These are phyloP conservation scores for Periophthalmodon schlosseri DNA, from an alignment of 2,113 vertebrate species.

Conservation along the genomic window DNA sequence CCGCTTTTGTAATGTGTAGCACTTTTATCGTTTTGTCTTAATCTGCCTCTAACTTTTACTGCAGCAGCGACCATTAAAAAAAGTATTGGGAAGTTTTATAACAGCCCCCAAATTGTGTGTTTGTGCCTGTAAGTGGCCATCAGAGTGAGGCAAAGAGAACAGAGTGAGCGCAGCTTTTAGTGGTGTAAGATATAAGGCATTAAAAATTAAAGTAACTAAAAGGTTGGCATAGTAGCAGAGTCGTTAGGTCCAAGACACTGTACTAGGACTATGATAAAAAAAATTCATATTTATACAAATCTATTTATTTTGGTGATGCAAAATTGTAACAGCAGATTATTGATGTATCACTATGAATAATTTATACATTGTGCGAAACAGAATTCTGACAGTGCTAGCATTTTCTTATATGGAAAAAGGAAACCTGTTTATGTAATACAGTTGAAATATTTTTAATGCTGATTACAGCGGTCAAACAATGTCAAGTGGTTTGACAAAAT, in stretches of 20 bases:
- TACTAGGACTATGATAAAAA: no score
- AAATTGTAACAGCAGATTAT: no score
- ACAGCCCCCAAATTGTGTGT: neutral
- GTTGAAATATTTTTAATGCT: no score
- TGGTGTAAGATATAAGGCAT: neutral
- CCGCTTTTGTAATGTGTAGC: conserved; percentile 28
- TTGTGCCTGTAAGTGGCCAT: conserved; percentile 9
- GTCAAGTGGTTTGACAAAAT: no score
- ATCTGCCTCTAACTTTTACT: conserved; percentile 25
- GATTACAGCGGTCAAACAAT: no score
- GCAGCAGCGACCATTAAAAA: conserved; percentile 7
- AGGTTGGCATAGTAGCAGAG: neutral
- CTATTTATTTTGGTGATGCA: no score
- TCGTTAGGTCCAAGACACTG: neutral
- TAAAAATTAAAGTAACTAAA: neutral
- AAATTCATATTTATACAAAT: no score
- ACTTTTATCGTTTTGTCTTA: conserved; percentile 46
- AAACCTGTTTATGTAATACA: no score
- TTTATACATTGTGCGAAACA: no score
- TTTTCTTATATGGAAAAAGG: no score
- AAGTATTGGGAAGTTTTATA: conserved; percentile 10
- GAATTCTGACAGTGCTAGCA: no score
- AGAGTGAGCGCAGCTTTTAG: neutral
- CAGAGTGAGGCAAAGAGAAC: neutral
- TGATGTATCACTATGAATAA: no score